Conservation (phyloP, 92 coral and sea anemone species). For the Zoanthus sociatus region DNA sequence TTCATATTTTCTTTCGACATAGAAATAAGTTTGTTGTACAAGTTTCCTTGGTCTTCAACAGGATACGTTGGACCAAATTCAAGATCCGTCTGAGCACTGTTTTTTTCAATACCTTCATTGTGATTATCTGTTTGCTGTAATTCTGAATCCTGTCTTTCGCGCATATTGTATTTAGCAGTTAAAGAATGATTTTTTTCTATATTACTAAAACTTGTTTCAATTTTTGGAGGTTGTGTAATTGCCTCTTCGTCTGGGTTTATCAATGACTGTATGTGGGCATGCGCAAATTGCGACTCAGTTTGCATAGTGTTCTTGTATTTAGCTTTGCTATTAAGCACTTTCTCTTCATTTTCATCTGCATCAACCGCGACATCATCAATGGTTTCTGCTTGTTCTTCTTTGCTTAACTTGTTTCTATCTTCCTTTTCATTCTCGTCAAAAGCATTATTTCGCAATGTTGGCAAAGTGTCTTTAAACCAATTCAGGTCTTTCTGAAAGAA, state of each 20-base stretch:
- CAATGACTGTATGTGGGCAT: not conserved
- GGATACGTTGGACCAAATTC: not conserved
- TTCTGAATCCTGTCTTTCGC: not conserved
- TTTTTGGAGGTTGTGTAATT: not conserved
- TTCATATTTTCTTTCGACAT: not conserved
- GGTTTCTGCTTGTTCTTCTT: conserved; percentile 23
- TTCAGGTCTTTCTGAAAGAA: conserved; percentile 56
- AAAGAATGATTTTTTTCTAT: not conserved
- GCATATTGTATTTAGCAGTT: not conserved
- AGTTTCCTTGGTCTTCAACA: not conserved
- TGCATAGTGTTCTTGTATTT: not conserved
- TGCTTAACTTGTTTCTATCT: not conserved
- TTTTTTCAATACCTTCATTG: not conserved
- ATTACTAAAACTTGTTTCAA: not conserved
- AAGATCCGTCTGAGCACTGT: not conserved
- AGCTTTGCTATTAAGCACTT: conserved; percentile 16
- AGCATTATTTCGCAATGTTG: not conserved
- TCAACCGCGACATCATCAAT: conserved; percentile 15
- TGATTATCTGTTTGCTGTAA: not conserved
- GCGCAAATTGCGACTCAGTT: conserved; percentile 4
- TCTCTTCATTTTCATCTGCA: conserved; percentile 8
- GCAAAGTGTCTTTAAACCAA: conserved; percentile 48
- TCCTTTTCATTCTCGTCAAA: not conserved
- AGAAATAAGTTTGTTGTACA: not conserved
- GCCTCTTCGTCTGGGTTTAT: not conserved